Evolutionary conservation across 2,797 vertebrate species (phyloP).

Genomic region (Anguilla obscura): DNA sequence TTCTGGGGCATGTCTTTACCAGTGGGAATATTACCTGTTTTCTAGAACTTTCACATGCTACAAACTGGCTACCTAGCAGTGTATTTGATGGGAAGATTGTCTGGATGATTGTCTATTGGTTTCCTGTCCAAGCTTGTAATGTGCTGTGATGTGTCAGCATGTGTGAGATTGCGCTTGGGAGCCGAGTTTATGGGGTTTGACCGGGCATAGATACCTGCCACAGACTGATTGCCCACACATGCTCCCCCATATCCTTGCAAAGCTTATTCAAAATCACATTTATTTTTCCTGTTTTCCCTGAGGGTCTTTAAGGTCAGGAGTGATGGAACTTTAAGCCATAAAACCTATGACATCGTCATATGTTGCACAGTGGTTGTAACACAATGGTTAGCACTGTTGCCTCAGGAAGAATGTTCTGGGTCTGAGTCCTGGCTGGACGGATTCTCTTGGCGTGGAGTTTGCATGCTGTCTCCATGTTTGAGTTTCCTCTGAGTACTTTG

Average conservation of each 20-base stretch:
- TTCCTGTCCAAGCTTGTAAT: slow-evolving; percentile 18
- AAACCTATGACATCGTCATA: neutral
- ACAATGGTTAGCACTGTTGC: too few relatives aligned
- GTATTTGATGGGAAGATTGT: neutral
- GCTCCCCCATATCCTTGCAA: neutral
- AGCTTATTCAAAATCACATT: neutral
- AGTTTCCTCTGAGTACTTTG: too few relatives aligned
- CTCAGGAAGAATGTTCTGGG: too few relatives aligned
- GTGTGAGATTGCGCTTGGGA: neutral
- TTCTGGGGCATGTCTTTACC: neutral
- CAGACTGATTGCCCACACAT: neutral
- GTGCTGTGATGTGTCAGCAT: neutral
- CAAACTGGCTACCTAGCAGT: neutral
- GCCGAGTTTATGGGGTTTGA: slow-evolving; percentile 1
- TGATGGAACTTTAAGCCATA: neutral
- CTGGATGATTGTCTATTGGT: neutral
- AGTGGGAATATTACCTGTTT: neutral
- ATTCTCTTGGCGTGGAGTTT: too few relatives aligned
- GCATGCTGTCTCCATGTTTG: too few relatives aligned
- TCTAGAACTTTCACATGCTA: neutral
- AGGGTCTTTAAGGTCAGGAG: neutral
- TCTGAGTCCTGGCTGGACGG: too few relatives aligned
- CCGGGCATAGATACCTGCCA: slow-evolving; percentile 1
- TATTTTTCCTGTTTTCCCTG: slow-evolving; percentile 1
- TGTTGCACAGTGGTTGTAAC: too few relatives aligned